Conservation (phyloP, 1,140 invertebrate genomes). For the Aphaenogaster floridana region DNA sequence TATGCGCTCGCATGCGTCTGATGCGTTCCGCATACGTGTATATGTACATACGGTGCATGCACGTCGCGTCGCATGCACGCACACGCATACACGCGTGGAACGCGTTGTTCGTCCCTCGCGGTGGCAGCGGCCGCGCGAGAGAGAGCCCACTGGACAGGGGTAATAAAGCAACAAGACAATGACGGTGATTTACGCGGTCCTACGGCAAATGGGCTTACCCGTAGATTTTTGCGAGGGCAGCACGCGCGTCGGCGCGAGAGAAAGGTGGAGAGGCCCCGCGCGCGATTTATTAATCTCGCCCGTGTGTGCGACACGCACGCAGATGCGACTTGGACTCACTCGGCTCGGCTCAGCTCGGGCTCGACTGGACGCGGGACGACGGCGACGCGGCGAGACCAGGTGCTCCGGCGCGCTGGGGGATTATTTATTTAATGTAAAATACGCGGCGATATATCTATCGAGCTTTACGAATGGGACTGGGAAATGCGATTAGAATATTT, state of each 20-base stretch:
- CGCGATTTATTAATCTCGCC: conserved; percentile 78
- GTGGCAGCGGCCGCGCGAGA: conserved; percentile 37
- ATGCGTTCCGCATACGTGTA: not conserved
- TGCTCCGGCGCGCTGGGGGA: conserved; percentile 64
- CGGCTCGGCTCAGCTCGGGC: conserved; percentile 32
- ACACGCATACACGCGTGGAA: not conserved
- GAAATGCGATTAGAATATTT: conserved; percentile 41
- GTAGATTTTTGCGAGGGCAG: conserved; percentile 71
- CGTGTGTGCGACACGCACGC: conserved; percentile 75
- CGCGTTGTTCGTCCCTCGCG: conserved; percentile 51
- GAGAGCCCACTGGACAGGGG: conserved; percentile 49
- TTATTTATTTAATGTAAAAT: conserved; percentile 79
- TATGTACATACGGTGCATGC: not conserved
- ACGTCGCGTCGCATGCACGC: not conserved
- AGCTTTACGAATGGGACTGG: conserved; percentile 60
- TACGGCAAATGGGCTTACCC: conserved; percentile 79
- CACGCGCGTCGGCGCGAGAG: conserved; percentile 70
- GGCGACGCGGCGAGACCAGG: conserved; percentile 73
- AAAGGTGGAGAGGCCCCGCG: conserved; percentile 35
- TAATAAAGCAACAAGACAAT: conserved; percentile 80
- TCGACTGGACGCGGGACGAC: conserved; percentile 63
- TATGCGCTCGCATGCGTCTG: not conserved
- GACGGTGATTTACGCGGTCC: conserved; percentile 79
- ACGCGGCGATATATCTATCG: conserved; percentile 40
- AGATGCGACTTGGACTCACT: conserved; percentile 60